Percentiles rank a stretch among this genome's conserved stretches.
phyloP scores from a whole-genome alignment of 2,113 vertebrate species.

The Laticauda laticaudata region DNA sequence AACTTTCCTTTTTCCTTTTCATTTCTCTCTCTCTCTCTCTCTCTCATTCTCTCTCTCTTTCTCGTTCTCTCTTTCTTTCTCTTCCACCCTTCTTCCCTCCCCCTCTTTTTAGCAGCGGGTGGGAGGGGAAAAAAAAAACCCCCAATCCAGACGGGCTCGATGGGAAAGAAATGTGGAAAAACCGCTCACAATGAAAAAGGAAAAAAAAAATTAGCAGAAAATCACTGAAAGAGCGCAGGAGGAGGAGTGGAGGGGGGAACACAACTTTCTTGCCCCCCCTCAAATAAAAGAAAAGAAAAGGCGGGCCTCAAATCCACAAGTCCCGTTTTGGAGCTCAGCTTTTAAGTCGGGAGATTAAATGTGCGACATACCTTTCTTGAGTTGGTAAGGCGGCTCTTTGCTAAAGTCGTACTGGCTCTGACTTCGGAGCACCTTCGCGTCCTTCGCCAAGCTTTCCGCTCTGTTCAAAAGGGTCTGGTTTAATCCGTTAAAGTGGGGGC shows the following conservation, averaged over 20 bases:
- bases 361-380: conserved; percentile 99
- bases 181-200: conserved; percentile 24
- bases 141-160: conserved; percentile 63
- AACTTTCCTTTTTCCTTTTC: conserved; percentile 26
- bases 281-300: too few species aligned
- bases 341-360: conserved; percentile 82
- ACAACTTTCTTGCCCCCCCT: not conserved
- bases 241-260: rapidly evolving
- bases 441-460: conserved; percentile 93
- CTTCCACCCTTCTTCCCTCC: not conserved
- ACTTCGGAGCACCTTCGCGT: conserved; percentile 87
- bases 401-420: conserved; percentile 94
- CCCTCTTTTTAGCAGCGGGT: conserved; percentile 15
- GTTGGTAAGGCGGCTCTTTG: conserved; percentile 98
- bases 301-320: conserved; percentile 7
- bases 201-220: not conserved
- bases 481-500: conserved; percentile 98
- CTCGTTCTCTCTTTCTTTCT: not conserved
- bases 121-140: conserved; percentile 68
- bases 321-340: conserved; percentile 36
- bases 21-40: rapidly evolving
- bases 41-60: too few species aligned
- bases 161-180: conserved; percentile 73
- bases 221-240: not conserved
- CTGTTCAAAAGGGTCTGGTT: conserved; percentile 96